These are phyloP conservation scores for Chionodraco myersi DNA, from an alignment of 2,113 vertebrate genomes.

Conservation along the genomic window DNA sequence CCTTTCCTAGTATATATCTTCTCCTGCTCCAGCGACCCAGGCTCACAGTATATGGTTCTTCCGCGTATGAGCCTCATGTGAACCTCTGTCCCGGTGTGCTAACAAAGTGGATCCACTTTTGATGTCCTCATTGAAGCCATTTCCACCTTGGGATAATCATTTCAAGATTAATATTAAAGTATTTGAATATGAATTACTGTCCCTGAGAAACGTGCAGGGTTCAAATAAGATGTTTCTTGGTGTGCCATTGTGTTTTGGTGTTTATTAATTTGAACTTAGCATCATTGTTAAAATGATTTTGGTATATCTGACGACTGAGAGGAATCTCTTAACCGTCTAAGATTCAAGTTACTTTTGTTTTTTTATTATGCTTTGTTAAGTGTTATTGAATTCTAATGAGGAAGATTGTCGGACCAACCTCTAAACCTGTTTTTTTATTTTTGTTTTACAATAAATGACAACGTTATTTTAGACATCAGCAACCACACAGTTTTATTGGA, in stretches of 20 bases:
- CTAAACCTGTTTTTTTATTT: background rate
- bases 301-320: constrained; percentile 10
- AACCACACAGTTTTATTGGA: background rate
- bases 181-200: constrained; percentile 15
- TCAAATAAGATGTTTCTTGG: constrained; percentile 22
- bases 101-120: constrained; percentile 10
- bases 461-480: background rate
- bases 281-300: constrained; percentile 4
- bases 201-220: constrained; percentile 15
- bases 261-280: constrained; percentile 14
- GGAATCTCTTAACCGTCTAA: background rate
- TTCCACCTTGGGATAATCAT: background rate
- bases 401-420: background rate
- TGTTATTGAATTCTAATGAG: background rate
- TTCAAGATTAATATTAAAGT: background rate
- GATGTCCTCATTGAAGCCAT: background rate
- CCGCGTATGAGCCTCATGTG: background rate
- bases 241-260: constrained; percentile 8
- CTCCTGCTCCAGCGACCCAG: constrained; percentile 34
- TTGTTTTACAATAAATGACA: no score
- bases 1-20: background rate
- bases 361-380: background rate
- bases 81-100: background rate
- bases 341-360: no score
- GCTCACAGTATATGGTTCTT: background rate